Base-by-base conservation (phyloP, 2,888 invertebrate species). In the Erebia aethiops region DNA sequence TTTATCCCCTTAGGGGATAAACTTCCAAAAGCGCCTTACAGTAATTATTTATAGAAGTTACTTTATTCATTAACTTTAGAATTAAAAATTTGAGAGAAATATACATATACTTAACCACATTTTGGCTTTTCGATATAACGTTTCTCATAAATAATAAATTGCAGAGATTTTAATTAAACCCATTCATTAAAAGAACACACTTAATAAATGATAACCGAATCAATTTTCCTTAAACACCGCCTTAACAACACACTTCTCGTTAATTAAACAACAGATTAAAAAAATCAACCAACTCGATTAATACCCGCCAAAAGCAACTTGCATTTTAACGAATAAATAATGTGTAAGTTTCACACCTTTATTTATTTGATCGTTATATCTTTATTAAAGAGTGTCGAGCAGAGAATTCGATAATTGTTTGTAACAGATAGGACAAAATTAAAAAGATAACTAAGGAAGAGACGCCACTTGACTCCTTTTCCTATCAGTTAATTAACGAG, bases 301-400 rank as follows among this genome's bases (percentile, higher is more conserved):
- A 80, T 83, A 78, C 75, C 70, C 75, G 76, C 76, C 80, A 80
- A 84, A 84, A 81, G 82, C 83, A 83, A 82, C 78, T 66, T 78
- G 76, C 75, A 63, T 74, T 58, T 68, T 67, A 76, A 77, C 74
- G 75, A 78, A 81, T 80, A 81, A 82, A 81, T 79, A 82, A 83
- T 80, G 79, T 78, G 78, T 82, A 75, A 81, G 78, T 81, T 76
- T 75, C 76, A 77, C 77, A 72, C 75, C 75, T 78, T 81, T 83
- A 83, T 85, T 86, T 84, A 85, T 87, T 81, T 79, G 77, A 74
- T 76, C 71, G 75, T 71, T 82, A 52, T 52, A 77, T 79, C 77
- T 72, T 35, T 35, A 35, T 35, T 75, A 74, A 79, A 71, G 71
- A 69, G 66, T 56, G 60, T 57, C 58, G 69, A 67, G 69, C 60